Conservation (phyloP, 2,888 invertebrate genomes). For the Phengaris arion region DNA sequence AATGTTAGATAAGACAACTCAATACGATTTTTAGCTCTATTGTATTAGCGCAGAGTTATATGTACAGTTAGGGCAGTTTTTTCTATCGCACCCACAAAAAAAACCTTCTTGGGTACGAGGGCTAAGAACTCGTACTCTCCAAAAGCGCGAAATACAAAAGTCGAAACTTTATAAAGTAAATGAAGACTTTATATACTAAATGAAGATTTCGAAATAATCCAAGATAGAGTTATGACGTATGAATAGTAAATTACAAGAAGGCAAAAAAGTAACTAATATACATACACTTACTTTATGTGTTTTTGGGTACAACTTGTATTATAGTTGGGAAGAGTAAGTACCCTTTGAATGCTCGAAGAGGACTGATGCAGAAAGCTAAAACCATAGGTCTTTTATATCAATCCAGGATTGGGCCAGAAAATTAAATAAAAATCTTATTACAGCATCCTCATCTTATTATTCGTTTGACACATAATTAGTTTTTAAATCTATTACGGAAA, state of each 20-base stretch:
- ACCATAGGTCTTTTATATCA: conserved; percentile 1
- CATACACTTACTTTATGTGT: not conserved
- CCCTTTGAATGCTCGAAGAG: conserved; percentile 24
- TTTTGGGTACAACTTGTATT: not conserved
- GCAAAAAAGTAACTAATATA: not conserved
- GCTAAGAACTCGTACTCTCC: too few relatives aligned
- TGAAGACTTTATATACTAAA: too few relatives aligned
- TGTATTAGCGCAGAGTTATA: too few relatives aligned
- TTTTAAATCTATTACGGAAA: conserved; percentile 25
- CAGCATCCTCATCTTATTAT: not conserved
- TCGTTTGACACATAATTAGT: conserved; percentile 18
- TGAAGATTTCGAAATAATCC: too few relatives aligned
- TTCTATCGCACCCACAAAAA: too few relatives aligned
- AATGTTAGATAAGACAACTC: too few relatives aligned
- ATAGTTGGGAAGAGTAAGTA: too few relatives aligned
- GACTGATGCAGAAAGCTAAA: conserved; percentile 40
- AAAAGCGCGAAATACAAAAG: too few relatives aligned
- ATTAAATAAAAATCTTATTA: conserved; percentile 21
- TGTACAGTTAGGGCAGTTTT: too few relatives aligned
- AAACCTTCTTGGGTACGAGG: too few relatives aligned
- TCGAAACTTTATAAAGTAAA: too few relatives aligned
- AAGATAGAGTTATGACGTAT: not conserved
- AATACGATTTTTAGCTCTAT: too few relatives aligned
- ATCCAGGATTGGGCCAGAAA: not conserved
- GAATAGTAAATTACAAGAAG: not conserved